Percentiles rank a stretch among this genome's conserved stretches.
phyloP scores from a whole-genome alignment of 1,140 invertebrate genomes.

The Trichogramma pretiosum region DNA sequence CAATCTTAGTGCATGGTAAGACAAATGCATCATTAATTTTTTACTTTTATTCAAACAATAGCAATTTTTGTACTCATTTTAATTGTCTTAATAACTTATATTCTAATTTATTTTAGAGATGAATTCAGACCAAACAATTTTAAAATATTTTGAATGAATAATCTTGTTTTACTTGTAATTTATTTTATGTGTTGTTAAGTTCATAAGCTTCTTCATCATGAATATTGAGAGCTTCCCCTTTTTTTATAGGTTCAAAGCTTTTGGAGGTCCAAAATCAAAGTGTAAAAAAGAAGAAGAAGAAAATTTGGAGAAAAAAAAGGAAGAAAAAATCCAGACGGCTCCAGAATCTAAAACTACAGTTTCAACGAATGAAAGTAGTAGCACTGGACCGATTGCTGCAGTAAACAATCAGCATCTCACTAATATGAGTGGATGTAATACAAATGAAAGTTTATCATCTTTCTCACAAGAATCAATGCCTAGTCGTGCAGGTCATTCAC shows the following conservation, averaged over 20 bases:
- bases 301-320: constrained; percentile 29
- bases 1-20: constrained; percentile 72
- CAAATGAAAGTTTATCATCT: constrained; percentile 42
- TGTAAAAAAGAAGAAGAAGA: constrained; percentile 41
- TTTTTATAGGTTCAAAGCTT: constrained; percentile 62
- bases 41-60: too few relatives aligned
- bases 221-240: too few relatives aligned
- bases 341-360: too few relatives aligned
- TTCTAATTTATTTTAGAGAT: too few relatives aligned
- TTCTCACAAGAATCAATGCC: constrained; percentile 42
- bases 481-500: constrained; percentile 32
- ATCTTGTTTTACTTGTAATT: background rate
- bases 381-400: too few relatives aligned
- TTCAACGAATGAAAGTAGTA: too few relatives aligned
- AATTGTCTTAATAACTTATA: too few relatives aligned
- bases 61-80: too few relatives aligned
- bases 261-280: constrained; percentile 66
- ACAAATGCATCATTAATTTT: background rate
- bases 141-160: background rate
- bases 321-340: too few relatives aligned
- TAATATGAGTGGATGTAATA: constrained; percentile 41
- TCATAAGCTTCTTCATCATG: too few relatives aligned
- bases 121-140: too few relatives aligned
- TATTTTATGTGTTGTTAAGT: background rate
- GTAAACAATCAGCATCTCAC: too few relatives aligned